Conservation (phyloP, 2,888 invertebrate genomes). For the Spisula subtruncata region DNA sequence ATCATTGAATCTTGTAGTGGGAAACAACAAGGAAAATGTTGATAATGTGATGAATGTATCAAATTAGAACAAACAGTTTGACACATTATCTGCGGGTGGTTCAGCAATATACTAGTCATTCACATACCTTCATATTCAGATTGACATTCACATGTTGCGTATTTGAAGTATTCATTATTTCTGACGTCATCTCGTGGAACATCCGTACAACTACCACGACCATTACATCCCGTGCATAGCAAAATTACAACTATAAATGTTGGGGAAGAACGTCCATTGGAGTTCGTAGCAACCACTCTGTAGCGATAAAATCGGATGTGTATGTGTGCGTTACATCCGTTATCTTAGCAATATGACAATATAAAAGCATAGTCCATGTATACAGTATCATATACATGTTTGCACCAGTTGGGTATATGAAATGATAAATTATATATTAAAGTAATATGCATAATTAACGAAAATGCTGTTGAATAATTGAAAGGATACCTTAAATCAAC, state of each 20-base stretch:
- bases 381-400: too few species aligned
- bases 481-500: slow-evolving; percentile 11
- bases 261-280: neutral
- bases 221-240: slow-evolving; percentile 73
- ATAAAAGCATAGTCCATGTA: neutral
- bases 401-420: too few species aligned
- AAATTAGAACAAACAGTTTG: too few species aligned
- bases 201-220: slow-evolving; percentile 52
- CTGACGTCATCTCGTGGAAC: slow-evolving; percentile 23
- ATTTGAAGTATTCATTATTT: slow-evolving; percentile 48
- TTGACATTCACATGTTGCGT: slow-evolving; percentile 50
- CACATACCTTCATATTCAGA: slow-evolving; percentile 27
- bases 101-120: too few species aligned
- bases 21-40: too few species aligned
- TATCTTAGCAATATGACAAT: neutral
- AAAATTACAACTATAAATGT: neutral
- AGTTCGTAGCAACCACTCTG: neutral
- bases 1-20: neutral
- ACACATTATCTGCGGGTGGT: too few species aligned
- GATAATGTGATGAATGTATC: too few species aligned
- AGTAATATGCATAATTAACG: too few species aligned
- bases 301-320: too few species aligned
- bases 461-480: too few species aligned
- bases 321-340: too few species aligned
- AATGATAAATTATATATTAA: too few species aligned